These are phyloP conservation scores for Chaetogeoica ovagalla DNA, from an alignment of 2,888 invertebrate genomes.

Conservation along the genomic window DNA sequence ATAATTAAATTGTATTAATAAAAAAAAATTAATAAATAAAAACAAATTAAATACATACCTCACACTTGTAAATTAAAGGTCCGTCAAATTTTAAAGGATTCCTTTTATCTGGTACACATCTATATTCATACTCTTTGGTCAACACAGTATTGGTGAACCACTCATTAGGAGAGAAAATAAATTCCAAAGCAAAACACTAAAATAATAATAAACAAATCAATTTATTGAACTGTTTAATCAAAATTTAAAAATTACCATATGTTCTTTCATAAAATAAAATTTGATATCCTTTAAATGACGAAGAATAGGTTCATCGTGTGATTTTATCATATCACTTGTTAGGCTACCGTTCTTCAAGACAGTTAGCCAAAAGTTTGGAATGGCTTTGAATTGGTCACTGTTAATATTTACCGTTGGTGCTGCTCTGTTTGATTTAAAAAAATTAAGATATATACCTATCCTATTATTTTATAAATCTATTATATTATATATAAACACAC, in stretches of 20 bases:
- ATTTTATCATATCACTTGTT: slow-evolving; percentile 84
- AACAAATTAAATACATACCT: slow-evolving; percentile 65
- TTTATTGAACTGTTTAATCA: slow-evolving; percentile 28
- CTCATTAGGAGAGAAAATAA: slow-evolving; percentile 89
- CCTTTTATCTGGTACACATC: slow-evolving; percentile 81
- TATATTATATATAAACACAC: no score
- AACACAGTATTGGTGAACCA: slow-evolving; percentile 84
- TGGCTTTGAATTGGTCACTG: slow-evolving; percentile 63
- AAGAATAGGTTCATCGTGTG: slow-evolving; percentile 85
- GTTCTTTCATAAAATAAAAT: slow-evolving; percentile 65
- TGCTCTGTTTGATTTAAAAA: not conserved
- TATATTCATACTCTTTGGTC: slow-evolving; percentile 90
- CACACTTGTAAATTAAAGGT: slow-evolving; percentile 89
- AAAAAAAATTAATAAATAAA: slow-evolving; percentile 12
- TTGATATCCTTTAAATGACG: slow-evolving; percentile 82
- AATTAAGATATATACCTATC: not conserved
- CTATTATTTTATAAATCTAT: not conserved
- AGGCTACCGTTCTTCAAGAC: slow-evolving; percentile 89
- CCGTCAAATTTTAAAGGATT: slow-evolving; percentile 91
- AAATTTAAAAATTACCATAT: slow-evolving; percentile 65
- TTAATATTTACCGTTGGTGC: slow-evolving; percentile 58
- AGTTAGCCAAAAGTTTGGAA: slow-evolving; percentile 95
- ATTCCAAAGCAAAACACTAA: slow-evolving; percentile 80
- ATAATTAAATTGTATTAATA: not conserved
- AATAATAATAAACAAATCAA: slow-evolving; percentile 55